Evolutionary conservation across 2,113 vertebrate species (phyloP).

Genomic region (Xerus inauris): DNA sequence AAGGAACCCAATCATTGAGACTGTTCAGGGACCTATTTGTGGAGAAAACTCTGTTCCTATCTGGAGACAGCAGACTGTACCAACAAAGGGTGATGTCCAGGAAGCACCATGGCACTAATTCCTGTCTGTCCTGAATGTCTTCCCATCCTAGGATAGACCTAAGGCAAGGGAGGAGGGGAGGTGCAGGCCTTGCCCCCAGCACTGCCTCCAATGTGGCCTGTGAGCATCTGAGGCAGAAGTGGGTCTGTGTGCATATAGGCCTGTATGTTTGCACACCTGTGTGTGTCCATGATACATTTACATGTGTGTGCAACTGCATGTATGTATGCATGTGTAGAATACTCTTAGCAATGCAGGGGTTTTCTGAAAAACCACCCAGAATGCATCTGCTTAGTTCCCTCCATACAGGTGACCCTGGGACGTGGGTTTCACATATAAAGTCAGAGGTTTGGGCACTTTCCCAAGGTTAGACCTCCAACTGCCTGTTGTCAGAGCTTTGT

Average conservation of each 20-base stretch:
- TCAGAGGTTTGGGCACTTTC: not conserved
- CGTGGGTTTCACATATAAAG: not conserved
- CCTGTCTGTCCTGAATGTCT: not conserved
- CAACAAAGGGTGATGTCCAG: not conserved
- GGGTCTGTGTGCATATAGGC: not conserved
- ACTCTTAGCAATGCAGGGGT: not conserved
- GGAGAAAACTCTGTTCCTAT: not conserved
- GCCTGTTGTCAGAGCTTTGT: not conserved
- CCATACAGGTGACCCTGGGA: not conserved
- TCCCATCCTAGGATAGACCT: not conserved
- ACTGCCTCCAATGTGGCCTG: not conserved
- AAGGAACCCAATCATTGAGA: not conserved
- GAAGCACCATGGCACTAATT: not conserved
- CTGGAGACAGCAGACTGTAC: not conserved
- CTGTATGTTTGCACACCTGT: not conserved
- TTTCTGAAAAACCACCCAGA: not conserved
- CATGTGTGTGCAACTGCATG: not conserved
- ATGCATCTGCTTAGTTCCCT: not conserved
- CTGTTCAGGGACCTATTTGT: not conserved
- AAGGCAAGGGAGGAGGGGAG: not conserved
- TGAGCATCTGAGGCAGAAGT: not conserved
- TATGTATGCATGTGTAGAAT: not conserved
- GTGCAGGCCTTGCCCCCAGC: not conserved
- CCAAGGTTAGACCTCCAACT: not conserved
- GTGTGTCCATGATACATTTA: not conserved